Percentiles rank a stretch among this genome's conserved stretches.
Evolutionary conservation across 2,113 vertebrate genomes (phyloP).

Genomic region (Merops nubicus): DNA sequence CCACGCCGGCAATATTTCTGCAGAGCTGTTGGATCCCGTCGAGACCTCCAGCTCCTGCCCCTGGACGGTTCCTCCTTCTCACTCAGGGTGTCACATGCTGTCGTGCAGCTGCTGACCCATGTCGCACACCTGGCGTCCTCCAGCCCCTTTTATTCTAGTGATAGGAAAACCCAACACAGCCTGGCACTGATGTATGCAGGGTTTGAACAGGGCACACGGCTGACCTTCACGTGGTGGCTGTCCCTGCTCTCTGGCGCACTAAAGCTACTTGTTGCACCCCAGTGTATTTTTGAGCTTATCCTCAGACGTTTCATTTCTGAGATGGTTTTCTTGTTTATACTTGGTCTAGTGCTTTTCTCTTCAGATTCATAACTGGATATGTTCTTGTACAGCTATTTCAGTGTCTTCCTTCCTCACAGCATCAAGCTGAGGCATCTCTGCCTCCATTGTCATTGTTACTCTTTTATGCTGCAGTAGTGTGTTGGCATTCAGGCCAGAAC

Average conservation of each 20-base stretch:
- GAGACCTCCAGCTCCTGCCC: too few species aligned
- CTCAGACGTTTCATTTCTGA: not conserved
- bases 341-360: not conserved
- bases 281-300: not conserved
- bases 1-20: accelerated
- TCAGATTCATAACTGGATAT: accelerated
- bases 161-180: not conserved
- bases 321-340: not conserved
- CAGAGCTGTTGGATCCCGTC: not conserved
- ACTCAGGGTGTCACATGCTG: accelerated
- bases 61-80: too few species aligned
- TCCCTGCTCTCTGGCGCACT: not conserved
- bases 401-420: not conserved
- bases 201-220: accelerated
- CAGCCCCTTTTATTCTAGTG: too few species aligned
- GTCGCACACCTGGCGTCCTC: accelerated
- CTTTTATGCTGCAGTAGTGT: accelerated
- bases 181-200: accelerated
- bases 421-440: not conserved
- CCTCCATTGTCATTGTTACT: accelerated
- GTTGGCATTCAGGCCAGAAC: not conserved
- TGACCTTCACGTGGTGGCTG: not conserved
- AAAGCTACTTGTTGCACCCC: not conserved
- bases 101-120: too few species aligned
- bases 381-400: not conserved